Conservation (phyloP, 2,113 vertebrate genomes). For the Upupa epops region DNA sequence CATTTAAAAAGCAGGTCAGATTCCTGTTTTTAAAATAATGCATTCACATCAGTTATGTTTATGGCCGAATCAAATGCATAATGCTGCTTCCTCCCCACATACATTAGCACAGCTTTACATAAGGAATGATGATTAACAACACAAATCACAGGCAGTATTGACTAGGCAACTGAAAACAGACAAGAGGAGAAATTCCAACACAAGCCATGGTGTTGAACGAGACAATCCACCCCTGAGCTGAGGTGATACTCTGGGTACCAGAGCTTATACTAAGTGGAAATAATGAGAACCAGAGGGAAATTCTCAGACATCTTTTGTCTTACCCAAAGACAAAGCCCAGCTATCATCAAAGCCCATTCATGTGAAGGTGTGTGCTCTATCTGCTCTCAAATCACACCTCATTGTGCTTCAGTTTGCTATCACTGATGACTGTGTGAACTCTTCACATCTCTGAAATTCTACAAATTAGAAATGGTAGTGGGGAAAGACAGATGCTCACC, state of each 20-base stretch:
- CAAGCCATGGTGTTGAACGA: not conserved
- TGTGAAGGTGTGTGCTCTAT: not conserved
- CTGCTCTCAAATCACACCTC: not conserved
- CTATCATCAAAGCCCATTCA: not conserved
- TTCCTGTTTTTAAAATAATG: not conserved
- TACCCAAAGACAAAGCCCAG: not conserved
- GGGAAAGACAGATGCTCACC: not conserved
- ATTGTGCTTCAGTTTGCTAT: not conserved
- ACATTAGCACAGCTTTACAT: not conserved
- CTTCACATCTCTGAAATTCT: not conserved
- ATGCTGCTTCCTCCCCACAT: not conserved
- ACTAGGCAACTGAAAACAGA: not conserved
- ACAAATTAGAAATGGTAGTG: not conserved
- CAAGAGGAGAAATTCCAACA: not conserved
- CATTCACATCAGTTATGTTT: not conserved
- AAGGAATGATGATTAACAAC: not conserved
- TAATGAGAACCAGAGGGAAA: not conserved
- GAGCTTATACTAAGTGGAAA: not conserved
- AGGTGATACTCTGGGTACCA: not conserved
- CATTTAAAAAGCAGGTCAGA: constrained; percentile 11
- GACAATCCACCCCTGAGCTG: not conserved
- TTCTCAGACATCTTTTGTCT: not conserved
- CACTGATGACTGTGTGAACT: not conserved
- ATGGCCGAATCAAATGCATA: not conserved
- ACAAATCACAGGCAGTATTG: not conserved